Evolutionary conservation across 2,113 vertebrate species (phyloP).

Genomic region (Myrmecobius fasciatus): DNA sequence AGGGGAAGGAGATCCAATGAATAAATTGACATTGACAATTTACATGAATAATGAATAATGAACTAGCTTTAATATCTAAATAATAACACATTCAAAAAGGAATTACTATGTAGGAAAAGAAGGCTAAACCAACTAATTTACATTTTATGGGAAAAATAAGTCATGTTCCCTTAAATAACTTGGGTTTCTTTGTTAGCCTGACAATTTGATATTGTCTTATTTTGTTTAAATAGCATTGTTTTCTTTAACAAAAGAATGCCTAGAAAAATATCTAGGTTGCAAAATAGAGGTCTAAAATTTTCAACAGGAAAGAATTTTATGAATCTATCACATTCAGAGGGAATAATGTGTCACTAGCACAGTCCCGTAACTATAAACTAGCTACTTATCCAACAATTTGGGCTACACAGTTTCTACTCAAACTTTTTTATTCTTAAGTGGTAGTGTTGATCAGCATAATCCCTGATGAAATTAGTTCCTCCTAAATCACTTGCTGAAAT

Average conservation of each 20-base stretch:
- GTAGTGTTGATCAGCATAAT: not conserved
- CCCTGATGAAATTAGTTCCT: not conserved
- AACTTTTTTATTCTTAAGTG: not conserved
- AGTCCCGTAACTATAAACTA: not conserved
- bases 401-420: not conserved
- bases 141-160: slow-evolving; percentile 41
- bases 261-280: not conserved
- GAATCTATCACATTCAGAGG: not conserved
- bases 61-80: slow-evolving; percentile 53
- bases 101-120: slow-evolving; percentile 48
- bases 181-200: not conserved
- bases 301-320: not conserved
- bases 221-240: slow-evolving; percentile 22
- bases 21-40: slow-evolving; percentile 50
- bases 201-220: slow-evolving; percentile 47
- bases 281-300: not conserved
- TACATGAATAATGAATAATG: slow-evolving; percentile 70
- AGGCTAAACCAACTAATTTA: slow-evolving; percentile 46
- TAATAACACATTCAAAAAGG: slow-evolving; percentile 53
- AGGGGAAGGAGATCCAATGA: slow-evolving; percentile 30
- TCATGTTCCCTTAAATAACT: slow-evolving; percentile 5
- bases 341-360: not conserved
- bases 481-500: not conserved
- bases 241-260: not conserved
- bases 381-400: not conserved